A percentile compares a stretch with the other conserved stretches of the same genome.
These are phyloP conservation scores for Esox niger DNA, from an alignment of 2,113 vertebrate species.

Conservation along the genomic window DNA sequence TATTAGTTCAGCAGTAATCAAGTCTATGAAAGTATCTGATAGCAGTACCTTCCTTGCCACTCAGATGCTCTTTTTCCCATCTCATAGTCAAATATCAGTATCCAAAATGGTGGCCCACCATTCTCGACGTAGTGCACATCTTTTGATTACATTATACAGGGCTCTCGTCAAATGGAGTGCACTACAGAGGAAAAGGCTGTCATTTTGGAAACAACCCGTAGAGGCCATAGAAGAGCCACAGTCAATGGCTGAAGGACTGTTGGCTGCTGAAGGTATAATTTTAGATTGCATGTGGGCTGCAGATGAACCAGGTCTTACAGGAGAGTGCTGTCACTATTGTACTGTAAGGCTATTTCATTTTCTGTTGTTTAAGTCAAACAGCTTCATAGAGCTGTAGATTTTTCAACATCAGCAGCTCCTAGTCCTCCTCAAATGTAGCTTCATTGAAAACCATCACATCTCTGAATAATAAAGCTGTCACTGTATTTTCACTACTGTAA, in stretches of 20 bases:
- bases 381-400: too few species aligned
- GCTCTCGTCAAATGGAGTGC: too few species aligned
- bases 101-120: too few species aligned
- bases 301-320: not conserved
- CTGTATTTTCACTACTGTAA: not conserved
- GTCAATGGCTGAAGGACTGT: slow-evolving; percentile 66
- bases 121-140: too few species aligned
- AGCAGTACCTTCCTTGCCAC: not conserved
- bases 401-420: too few species aligned
- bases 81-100: not conserved
- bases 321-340: too few species aligned
- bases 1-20: not conserved
- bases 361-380: too few species aligned
- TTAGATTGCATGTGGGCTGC: slow-evolving; percentile 65
- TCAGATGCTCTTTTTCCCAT: not conserved
- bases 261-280: too few species aligned
- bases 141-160: too few species aligned
- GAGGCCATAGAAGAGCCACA: slow-evolving; percentile 52
- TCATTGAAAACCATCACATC: too few species aligned
- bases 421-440: too few species aligned
- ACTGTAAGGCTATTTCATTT: too few species aligned
- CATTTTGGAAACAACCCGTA: not conserved
- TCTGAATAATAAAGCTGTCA: not conserved
- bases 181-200: not conserved
- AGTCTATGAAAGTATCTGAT: not conserved